A percentile compares a stretch with the other conserved stretches of the same genome.
Evolutionary conservation across 2,888 invertebrate species (phyloP).

Genomic region (Eupithecia subumbrata): DNA sequence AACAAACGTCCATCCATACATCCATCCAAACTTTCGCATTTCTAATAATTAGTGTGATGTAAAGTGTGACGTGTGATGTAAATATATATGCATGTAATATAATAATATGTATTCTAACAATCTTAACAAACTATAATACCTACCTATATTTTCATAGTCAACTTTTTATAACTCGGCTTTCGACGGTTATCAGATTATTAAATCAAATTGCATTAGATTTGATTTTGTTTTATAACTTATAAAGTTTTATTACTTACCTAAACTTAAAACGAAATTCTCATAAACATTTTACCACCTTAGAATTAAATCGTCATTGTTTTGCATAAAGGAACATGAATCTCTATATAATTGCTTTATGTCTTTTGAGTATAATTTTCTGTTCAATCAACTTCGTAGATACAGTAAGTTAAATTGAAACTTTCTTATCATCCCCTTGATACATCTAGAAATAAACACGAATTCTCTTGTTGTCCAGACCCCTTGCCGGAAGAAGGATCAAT

Average conservation of each 20-base stretch:
- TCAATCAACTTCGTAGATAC: constrained; percentile 29
- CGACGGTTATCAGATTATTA: background rate
- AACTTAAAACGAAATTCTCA: constrained; percentile 9
- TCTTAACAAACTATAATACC: too few species aligned
- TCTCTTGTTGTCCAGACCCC: constrained; percentile 48
- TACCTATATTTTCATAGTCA: too few species aligned
- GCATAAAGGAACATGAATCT: constrained; percentile 28
- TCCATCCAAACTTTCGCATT: too few species aligned
- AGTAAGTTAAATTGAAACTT: constrained; percentile 24
- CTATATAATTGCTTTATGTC: constrained; percentile 6
- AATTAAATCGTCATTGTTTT: background rate
- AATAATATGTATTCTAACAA: too few species aligned
- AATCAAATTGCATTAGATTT: constrained; percentile 7
- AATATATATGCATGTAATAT: too few species aligned
- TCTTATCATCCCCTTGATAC: background rate
- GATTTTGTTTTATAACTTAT: constrained; percentile 20
- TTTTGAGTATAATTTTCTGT: constrained; percentile 26
- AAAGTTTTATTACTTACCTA: constrained; percentile 8
- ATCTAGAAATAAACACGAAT: constrained; percentile 15
- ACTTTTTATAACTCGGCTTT: background rate
- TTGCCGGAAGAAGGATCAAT: constrained; percentile 45
- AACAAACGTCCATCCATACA: too few species aligned
- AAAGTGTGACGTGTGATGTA: too few species aligned
- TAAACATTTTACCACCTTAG: background rate
- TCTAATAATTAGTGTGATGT: too few species aligned